Conservation (phyloP, 2,113 vertebrate genomes). For the Plectropomus leopardus region DNA sequence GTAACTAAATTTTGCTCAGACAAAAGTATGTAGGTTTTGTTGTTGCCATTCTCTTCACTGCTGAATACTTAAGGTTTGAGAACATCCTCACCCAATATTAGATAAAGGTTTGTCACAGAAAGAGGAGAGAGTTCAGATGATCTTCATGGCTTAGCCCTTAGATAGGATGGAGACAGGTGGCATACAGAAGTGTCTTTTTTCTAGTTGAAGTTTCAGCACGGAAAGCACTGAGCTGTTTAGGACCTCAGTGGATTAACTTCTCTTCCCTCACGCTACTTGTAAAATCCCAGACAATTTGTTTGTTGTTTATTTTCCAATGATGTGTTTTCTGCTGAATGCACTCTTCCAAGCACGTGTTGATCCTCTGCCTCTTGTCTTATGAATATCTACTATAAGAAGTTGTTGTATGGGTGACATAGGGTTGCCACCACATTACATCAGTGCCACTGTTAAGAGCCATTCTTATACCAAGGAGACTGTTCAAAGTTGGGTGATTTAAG, state of each 20-base stretch:
- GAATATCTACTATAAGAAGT: neutral
- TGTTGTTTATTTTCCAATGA: constrained; percentile 6
- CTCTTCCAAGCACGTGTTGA: neutral
- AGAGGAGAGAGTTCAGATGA: neutral
- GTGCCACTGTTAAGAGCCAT: constrained; percentile 8
- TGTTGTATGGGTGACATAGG: constrained; percentile 2
- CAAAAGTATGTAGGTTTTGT: neutral
- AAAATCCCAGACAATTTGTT: neutral
- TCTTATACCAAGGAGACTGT: neutral
- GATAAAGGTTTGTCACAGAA: neutral
- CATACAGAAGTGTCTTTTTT: neutral
- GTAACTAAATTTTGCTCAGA: neutral
- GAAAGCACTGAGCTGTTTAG: neutral
- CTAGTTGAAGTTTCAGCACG: constrained; percentile 9
- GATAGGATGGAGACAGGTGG: neutral
- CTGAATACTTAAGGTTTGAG: neutral
- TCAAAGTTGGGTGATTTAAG: constrained; percentile 12
- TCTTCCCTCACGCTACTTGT: neutral
- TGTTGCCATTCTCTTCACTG: neutral
- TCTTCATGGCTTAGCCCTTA: neutral
- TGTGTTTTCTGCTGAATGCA: neutral
- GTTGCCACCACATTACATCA: constrained; percentile 28
- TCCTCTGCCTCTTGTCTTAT: constrained; percentile 3
- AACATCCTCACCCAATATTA: neutral
- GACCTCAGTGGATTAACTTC: constrained; percentile 5